Conservation (phyloP, 2,888 invertebrate species). For the Erannis defoliaria region DNA sequence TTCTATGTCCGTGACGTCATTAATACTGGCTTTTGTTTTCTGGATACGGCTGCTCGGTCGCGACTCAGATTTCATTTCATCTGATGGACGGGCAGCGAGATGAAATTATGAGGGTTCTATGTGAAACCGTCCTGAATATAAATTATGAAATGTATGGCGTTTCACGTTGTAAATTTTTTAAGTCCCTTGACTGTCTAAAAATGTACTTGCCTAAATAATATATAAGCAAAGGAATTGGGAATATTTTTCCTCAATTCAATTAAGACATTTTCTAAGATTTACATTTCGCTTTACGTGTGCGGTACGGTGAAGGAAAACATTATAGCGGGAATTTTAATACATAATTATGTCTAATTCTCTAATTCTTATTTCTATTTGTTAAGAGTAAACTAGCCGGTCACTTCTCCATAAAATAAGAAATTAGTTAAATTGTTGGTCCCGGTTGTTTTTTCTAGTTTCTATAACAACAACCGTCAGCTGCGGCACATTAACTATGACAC, state of each 20-base stretch:
- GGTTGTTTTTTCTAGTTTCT: too few relatives aligned
- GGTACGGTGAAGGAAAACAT: too few relatives aligned
- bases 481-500: too few relatives aligned
- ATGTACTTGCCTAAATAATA: background rate
- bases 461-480: too few relatives aligned
- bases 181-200: background rate
- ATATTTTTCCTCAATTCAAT: background rate
- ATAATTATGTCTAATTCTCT: too few relatives aligned
- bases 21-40: constrained; percentile 19
- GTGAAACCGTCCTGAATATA: constrained; percentile 19
- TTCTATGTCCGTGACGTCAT: constrained; percentile 7
- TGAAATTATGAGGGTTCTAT: constrained; percentile 32
- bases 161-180: constrained; percentile 12
- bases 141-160: constrained; percentile 25
- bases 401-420: too few relatives aligned
- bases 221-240: background rate
- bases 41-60: constrained; percentile 8
- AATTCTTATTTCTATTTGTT: too few relatives aligned
- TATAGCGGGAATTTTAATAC: too few relatives aligned
- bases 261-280: background rate
- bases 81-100: constrained; percentile 23
- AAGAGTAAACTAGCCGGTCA: too few relatives aligned
- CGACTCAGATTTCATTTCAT: constrained; percentile 24
- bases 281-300: too few relatives aligned
- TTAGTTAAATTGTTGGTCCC: too few relatives aligned